Percentiles rank a stretch among this genome's conserved stretches.
phyloP scores from a whole-genome alignment of 2,113 vertebrate genomes.

The Alosa alosa region DNA sequence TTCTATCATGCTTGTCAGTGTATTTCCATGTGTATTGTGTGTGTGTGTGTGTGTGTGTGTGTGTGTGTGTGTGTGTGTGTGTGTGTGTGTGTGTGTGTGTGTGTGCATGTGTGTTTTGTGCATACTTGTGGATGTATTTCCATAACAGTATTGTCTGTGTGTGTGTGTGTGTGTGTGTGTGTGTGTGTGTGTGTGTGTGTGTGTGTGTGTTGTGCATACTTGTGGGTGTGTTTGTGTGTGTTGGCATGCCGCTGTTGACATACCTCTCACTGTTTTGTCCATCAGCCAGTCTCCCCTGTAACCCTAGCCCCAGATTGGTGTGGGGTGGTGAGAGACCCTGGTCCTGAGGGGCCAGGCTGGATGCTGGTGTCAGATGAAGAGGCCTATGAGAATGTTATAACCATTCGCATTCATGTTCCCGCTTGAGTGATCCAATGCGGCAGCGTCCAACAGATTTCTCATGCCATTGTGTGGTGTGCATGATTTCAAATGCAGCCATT shows the following conservation, averaged over 20 bases:
- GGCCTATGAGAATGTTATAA: conserved; percentile 1
- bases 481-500: conserved; percentile 3
- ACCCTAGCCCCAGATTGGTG: conserved; percentile 26
- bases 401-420: neutral
- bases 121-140: too few species aligned
- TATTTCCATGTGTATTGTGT: neutral
- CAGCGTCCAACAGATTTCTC: neutral
- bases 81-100: neutral
- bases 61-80: neutral
- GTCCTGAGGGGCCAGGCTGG: conserved; percentile 29
- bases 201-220: neutral
- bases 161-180: neutral
- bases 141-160: too few species aligned
- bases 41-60: too few species aligned
- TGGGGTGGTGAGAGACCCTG: conserved; percentile 32
- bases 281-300: conserved; percentile 24
- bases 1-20: neutral
- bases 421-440: conserved; percentile 22
- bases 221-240: conserved; percentile 12
- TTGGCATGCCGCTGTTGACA: conserved; percentile 21
- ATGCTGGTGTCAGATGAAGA: conserved; percentile 30
- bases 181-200: neutral
- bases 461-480: neutral
- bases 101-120: too few species aligned
- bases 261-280: conserved; percentile 33